A percentile compares a stretch with the other conserved stretches of the same genome.
phyloP scores from a whole-genome alignment of 2,797 vertebrate species.

The Chelidonichthys spinosus region DNA sequence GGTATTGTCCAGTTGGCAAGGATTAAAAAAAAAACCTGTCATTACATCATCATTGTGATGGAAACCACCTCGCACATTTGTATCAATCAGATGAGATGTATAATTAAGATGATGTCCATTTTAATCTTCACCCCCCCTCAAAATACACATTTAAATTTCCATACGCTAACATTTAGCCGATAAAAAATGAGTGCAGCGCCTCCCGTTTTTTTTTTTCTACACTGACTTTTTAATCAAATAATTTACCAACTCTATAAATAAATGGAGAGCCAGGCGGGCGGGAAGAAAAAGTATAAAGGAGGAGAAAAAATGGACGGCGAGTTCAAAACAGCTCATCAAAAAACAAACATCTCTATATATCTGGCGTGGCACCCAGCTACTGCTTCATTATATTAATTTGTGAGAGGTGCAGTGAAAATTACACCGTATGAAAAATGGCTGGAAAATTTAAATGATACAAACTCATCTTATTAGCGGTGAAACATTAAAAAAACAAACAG shows the following conservation, averaged over 20 bases:
- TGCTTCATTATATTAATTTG: conserved; percentile 99
- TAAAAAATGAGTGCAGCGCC: conserved; percentile 81
- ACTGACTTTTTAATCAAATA: conserved; percentile 88
- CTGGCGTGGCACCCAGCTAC: conserved; percentile 95
- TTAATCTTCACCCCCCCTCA: conserved; percentile 75
- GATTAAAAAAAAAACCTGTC: conserved; percentile 62
- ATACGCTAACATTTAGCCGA: conserved; percentile 75
- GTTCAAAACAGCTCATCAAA: conserved; percentile 91
- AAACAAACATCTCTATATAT: conserved; percentile 92
- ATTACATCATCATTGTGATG: conserved; percentile 83
- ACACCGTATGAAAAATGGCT: conserved; percentile 98
- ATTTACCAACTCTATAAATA: conserved; percentile 89
- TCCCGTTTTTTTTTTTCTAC: conserved; percentile 56
- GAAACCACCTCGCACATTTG: conserved; percentile 74
- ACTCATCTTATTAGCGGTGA: conserved; percentile 99
- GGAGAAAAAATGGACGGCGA: conserved; percentile 80
- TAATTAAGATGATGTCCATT: conserved; percentile 82
- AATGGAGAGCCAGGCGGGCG: conserved; percentile 75
- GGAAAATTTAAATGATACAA: conserved; percentile 99
- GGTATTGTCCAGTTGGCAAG: conserved; percentile 41
- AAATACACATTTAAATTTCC: conserved; percentile 78
- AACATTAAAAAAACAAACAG: conserved; percentile 99
- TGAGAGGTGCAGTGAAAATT: conserved; percentile 97
- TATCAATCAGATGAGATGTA: conserved; percentile 80
- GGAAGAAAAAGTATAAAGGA: conserved; percentile 79